Evolutionary conservation across 2,113 vertebrate species (phyloP), one percentile per base, ranked within the genome.

Genomic region (Festucalex cinctus): DNA sequence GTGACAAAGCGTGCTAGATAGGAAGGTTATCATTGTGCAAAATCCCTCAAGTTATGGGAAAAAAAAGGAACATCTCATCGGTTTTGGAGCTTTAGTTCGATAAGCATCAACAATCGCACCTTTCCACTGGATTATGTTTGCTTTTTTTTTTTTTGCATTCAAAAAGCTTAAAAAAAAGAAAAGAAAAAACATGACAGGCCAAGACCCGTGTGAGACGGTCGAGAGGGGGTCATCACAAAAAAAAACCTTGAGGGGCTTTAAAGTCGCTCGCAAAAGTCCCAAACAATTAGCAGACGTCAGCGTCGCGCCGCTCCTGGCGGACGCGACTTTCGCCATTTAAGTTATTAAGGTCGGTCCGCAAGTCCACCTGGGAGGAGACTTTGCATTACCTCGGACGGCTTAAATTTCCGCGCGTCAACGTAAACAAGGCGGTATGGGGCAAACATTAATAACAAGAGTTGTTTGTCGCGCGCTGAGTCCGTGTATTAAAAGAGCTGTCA

Each of bases 391-490:
- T 75, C 36, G 43, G 35, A 77, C 26, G 54, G 48, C 72, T 79
- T 79, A 63, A 65, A 67, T 75, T 64, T 71, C 65, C 65, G 72
- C 70, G 66, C 72, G 61, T 69, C 13, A 36, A 75, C 69, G 75
- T 81, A 79, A 86, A 87, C 83, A 88, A 78, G 78, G 36, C 85
- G 61, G 71, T 77, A 76, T 68, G 68, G 68, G 56, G 83, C 63
- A 84, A 87, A 85, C 82, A 87, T 85, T 84, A 85, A 85, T 85
- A 81, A 80, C 81, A 68, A 57, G 68, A 43, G 49, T 72, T 73
- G 75, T 75, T n/a, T 74, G 63, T 76, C 61, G 60, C 20, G 26
- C 44, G 73, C 68, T n/a, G 70, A 61, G 67, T 63, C 37, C 24
- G 35, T 66, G 72, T 82, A 83, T 82, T 83, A 82, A 76, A 84